These are phyloP conservation scores for Hippocampus comes DNA, from an alignment of 2,113 vertebrate genomes.

Conservation along the genomic window DNA sequence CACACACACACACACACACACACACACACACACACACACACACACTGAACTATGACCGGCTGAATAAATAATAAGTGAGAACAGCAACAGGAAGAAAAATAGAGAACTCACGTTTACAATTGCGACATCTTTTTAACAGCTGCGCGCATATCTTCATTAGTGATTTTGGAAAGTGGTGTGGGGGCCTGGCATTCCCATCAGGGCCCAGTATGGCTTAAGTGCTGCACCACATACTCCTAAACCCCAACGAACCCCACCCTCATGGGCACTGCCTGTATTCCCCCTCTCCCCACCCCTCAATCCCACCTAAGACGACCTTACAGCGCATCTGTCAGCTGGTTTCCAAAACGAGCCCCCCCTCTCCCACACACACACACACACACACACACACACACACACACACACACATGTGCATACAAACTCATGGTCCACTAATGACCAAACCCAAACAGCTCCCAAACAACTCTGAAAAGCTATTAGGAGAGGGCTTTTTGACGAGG, in stretches of 20 bases:
- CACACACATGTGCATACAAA: slow-evolving; percentile 23
- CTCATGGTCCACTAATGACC: slow-evolving; percentile 65
- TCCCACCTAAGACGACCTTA: slow-evolving; percentile 53
- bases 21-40: slow-evolving; percentile 3
- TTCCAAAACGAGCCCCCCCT: slow-evolving; percentile 40
- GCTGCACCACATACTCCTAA: slow-evolving; percentile 59
- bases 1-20: slow-evolving; percentile 7
- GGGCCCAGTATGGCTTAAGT: slow-evolving; percentile 57
- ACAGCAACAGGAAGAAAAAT: slow-evolving; percentile 27
- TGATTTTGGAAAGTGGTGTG: slow-evolving; percentile 57
- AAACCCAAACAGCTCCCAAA: slow-evolving; percentile 68
- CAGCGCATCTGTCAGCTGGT: slow-evolving; percentile 50
- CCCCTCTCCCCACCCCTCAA: slow-evolving; percentile 10
- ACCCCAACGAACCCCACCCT: slow-evolving; percentile 53
- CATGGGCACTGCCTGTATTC: slow-evolving; percentile 33
- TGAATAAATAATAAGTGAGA: slow-evolving; percentile 65
- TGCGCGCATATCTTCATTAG: slow-evolving; percentile 42
- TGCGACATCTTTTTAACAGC: neutral
- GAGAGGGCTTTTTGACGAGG: slow-evolving; percentile 63
- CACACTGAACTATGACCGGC: neutral
- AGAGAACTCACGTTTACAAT: neutral
- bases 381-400: slow-evolving; percentile 12
- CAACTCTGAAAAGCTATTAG: slow-evolving; percentile 67
- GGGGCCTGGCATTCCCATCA: slow-evolving; percentile 64
- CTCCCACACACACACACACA: slow-evolving; percentile 5